These are phyloP conservation scores for Mylabris phalerata DNA, from an alignment of 1,140 invertebrate genomes.

Conservation along the genomic window DNA sequence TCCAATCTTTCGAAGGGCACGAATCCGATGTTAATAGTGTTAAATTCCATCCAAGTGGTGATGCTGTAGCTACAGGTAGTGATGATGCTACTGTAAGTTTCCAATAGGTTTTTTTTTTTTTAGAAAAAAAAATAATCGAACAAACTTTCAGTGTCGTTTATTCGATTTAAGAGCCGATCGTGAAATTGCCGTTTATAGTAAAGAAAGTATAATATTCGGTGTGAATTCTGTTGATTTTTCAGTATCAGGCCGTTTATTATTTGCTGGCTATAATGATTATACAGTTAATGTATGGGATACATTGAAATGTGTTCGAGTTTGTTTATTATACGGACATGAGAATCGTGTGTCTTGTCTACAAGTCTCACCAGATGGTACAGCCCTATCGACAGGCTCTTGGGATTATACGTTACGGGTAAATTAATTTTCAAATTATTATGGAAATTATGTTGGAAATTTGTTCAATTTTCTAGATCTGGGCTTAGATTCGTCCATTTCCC, in stretches of 20 bases:
- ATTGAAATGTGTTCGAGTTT: conserved; percentile 84
- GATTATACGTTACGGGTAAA: conserved; percentile 87
- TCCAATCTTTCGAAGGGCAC: conserved; percentile 98
- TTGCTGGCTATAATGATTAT: conserved; percentile 99
- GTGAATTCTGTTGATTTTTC: conserved; percentile 98
- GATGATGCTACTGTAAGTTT: conserved; percentile 87
- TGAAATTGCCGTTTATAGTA: conserved; percentile 93
- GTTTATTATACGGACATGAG: conserved; percentile 95
- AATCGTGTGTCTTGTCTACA: conserved; percentile 92
- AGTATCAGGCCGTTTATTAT: conserved; percentile 90
- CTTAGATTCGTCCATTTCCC: conserved; percentile 28
- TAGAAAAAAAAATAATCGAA: not conserved
- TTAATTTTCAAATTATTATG: too few relatives aligned
- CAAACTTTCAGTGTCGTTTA: conserved; percentile 71
- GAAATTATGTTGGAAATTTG: too few relatives aligned
- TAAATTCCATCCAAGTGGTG: conserved; percentile 98
- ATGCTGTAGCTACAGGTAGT: conserved; percentile 95
- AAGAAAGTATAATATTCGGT: conserved; percentile 97
- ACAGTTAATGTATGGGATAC: conserved; percentile 99
- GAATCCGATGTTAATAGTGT: conserved; percentile 98
- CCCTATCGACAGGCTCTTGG: conserved; percentile 96
- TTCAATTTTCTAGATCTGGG: conserved; percentile 32
- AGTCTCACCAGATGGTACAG: conserved; percentile 96
- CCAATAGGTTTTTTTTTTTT: too few relatives aligned
- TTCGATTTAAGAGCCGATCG: conserved; percentile 97